A percentile compares a stretch with the other conserved stretches of the same genome.
Conservation (phyloP, 2,888 invertebrate species). For the Phorcus lineatus region DNA sequence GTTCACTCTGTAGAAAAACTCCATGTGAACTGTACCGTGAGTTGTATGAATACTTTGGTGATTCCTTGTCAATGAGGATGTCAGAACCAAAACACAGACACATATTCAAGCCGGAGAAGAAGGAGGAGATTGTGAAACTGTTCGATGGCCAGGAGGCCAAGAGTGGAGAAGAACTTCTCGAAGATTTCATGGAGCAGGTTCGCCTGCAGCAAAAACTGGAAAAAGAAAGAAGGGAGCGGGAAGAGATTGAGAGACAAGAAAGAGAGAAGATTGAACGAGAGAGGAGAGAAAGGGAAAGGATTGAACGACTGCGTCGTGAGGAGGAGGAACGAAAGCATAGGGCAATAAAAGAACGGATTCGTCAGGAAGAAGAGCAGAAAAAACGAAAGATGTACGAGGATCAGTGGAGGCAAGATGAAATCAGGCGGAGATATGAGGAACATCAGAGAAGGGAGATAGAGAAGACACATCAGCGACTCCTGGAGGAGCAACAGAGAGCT, state of each 20-base stretch:
- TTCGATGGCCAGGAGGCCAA: slow-evolving; percentile 62
- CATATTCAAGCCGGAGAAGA: slow-evolving; percentile 56
- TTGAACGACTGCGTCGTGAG: slow-evolving; percentile 41
- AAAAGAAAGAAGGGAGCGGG: slow-evolving; percentile 48
- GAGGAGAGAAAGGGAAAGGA: slow-evolving; percentile 33
- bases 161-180: slow-evolving; percentile 70
- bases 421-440: neutral
- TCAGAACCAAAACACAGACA: slow-evolving; percentile 55
- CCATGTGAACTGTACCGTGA: slow-evolving; percentile 58
- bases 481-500: slow-evolving; percentile 43
- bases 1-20: neutral
- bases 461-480: slow-evolving; percentile 23
- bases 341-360: slow-evolving; percentile 28
- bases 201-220: slow-evolving; percentile 55
- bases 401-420: slow-evolving; percentile 27
- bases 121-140: slow-evolving; percentile 54
- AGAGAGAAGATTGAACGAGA: slow-evolving; percentile 31
- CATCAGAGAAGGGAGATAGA: neutral
- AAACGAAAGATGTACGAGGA: slow-evolving; percentile 22
- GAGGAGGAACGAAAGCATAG: slow-evolving; percentile 46
- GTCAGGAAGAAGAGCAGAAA: slow-evolving; percentile 25
- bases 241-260: slow-evolving; percentile 34
- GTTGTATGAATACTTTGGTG: slow-evolving; percentile 73
- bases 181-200: slow-evolving; percentile 67
- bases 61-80: slow-evolving; percentile 65